Conservation (phyloP, 53 echinoderm and acorn worm genomes). For the Stichopus horrens region DNA sequence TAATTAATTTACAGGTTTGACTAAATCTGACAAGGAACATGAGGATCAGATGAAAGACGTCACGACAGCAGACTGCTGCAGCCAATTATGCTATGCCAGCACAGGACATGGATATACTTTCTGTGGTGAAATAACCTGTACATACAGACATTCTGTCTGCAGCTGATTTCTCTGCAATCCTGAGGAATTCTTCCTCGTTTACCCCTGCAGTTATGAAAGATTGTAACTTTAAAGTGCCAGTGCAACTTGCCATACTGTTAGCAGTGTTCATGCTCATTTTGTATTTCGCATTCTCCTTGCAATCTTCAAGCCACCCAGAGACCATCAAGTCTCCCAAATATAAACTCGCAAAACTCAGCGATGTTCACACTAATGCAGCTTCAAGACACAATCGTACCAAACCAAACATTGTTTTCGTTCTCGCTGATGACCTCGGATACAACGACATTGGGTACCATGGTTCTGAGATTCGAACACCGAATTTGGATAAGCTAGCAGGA, state of each 20-base stretch:
- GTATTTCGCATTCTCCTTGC: neutral
- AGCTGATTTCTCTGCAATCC: too few species aligned
- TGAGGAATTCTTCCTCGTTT: too few species aligned
- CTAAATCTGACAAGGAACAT: too few species aligned
- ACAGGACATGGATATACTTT: too few species aligned
- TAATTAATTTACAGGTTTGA: too few species aligned
- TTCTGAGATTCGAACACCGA: constrained; percentile 46
- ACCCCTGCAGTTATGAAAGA: neutral
- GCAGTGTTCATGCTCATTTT: neutral
- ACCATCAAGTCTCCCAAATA: neutral
- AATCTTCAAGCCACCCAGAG: too few species aligned
- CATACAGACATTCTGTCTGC: too few species aligned
- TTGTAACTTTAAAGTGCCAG: neutral
- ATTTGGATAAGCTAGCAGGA: constrained; percentile 37
- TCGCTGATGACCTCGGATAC: constrained; percentile 61
- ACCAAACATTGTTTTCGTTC: constrained; percentile 59
- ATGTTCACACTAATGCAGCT: neutral
- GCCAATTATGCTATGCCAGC: too few species aligned
- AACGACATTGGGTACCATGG: constrained; percentile 67
- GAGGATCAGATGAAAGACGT: too few species aligned
- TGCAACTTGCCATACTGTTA: neutral
- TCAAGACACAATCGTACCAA: neutral
- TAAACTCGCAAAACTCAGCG: neutral
- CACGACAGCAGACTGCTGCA: too few species aligned
- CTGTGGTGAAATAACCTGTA: too few species aligned